These are phyloP conservation scores for Ceyx melanurus DNA, from an alignment of 2,113 vertebrate species.

Conservation along the genomic window DNA sequence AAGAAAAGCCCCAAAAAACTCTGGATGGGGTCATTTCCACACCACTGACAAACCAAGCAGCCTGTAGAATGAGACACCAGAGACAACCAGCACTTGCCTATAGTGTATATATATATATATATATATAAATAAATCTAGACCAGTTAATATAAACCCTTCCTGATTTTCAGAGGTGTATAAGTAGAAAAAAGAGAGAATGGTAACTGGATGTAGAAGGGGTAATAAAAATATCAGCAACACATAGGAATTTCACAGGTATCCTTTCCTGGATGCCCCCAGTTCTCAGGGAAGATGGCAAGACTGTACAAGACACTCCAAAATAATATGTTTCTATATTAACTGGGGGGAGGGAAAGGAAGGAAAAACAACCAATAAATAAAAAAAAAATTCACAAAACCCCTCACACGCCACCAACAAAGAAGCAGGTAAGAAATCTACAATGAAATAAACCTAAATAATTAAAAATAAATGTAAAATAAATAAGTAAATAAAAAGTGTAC, in stretches of 20 bases:
- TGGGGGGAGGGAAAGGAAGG: background rate
- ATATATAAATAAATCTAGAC: background rate
- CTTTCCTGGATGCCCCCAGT: background rate
- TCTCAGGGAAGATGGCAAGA: background rate
- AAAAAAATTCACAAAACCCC: background rate
- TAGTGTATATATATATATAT: background rate
- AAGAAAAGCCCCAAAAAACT: background rate
- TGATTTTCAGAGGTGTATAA: background rate
- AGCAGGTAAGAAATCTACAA: background rate
- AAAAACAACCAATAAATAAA: background rate
- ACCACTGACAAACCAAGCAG: background rate
- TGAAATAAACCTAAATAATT: background rate
- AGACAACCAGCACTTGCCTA: background rate
- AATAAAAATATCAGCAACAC: background rate
- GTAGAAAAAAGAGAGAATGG: background rate
- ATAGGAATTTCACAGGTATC: background rate
- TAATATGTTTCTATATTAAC: fast-evolving
- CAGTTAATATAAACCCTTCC: background rate
- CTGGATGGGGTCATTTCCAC: background rate
- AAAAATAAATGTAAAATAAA: background rate
- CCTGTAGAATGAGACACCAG: background rate
- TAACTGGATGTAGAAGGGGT: background rate
- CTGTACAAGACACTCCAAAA: background rate
- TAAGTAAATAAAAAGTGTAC: background rate
- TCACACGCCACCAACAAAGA: background rate